phyloP scores from a whole-genome alignment of 2,113 vertebrate species.

The Takifugu flavidus region DNA sequence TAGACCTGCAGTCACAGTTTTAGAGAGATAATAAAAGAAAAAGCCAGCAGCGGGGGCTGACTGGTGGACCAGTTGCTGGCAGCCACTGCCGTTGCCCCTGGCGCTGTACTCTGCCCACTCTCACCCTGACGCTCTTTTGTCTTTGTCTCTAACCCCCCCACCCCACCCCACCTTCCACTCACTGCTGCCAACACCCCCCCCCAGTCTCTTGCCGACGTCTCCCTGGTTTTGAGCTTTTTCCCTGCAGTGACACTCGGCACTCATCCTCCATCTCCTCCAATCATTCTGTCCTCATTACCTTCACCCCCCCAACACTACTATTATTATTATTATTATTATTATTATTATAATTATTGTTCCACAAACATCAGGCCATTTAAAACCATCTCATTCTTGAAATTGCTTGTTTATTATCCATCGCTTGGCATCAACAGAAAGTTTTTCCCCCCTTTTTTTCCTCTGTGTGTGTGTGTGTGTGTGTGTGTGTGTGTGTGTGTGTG shows the following conservation, averaged over 20 bases:
- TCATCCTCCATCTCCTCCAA: conserved; percentile 10
- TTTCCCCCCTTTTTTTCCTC: no score
- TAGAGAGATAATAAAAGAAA: conserved; percentile 8
- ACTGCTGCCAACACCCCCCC: conserved; percentile 28
- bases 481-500: no score
- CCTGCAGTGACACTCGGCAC: conserved; percentile 15
- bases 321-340: not conserved
- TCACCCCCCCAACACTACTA: conserved; percentile 3
- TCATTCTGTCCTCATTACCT: conserved; percentile 16
- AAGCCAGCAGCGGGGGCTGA: conserved; percentile 21
- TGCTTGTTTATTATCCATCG: not conserved
- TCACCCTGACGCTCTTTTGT: conserved; percentile 20
- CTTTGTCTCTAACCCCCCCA: conserved; percentile 14
- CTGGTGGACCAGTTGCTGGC: conserved; percentile 53
- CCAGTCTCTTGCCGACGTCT: conserved; percentile 28
- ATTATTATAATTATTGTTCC: not conserved
- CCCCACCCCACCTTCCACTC: conserved; percentile 27
- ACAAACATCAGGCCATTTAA: conserved; percentile 1
- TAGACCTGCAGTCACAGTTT: conserved; percentile 42
- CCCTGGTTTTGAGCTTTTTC: conserved; percentile 10
- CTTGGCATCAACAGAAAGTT: no score
- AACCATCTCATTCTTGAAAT: conserved; percentile 1
- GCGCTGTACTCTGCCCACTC: conserved; percentile 46
- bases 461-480: no score
- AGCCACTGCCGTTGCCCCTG: conserved; percentile 50